Evolutionary conservation across 2,113 vertebrate genomes (phyloP).

Genomic region (Syngnathus floridae): DNA sequence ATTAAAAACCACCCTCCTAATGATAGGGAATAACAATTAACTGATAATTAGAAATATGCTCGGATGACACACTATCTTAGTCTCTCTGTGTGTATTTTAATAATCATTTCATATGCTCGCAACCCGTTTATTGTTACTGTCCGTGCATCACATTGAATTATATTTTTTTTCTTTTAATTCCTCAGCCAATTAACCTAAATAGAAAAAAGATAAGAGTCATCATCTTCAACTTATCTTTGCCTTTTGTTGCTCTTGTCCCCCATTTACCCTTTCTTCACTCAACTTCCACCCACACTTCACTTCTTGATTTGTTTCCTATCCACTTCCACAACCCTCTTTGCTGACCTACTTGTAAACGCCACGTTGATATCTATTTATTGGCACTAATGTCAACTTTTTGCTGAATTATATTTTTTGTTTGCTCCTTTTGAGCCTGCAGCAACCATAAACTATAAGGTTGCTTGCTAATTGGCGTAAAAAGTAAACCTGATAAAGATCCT

Average conservation of each 20-base stretch:
- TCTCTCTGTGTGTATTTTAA: constrained; percentile 30
- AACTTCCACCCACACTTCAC: constrained; percentile 1
- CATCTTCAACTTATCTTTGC: constrained; percentile 51
- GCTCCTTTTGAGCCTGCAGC: not conserved
- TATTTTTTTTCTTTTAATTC: constrained; percentile 52
- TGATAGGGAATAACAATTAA: constrained; percentile 76
- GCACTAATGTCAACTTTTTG: not conserved
- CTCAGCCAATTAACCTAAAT: constrained; percentile 70
- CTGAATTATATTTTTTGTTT: not conserved
- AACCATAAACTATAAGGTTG: too few species aligned
- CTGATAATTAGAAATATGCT: constrained; percentile 74
- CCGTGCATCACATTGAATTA: constrained; percentile 54
- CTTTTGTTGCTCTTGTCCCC: constrained; percentile 47
- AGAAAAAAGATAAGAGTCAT: constrained; percentile 42
- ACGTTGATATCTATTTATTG: not conserved
- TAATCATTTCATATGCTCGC: constrained; percentile 51
- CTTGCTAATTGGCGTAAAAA: too few species aligned
- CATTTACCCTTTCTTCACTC: constrained; percentile 35
- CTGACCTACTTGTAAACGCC: constrained; percentile 7
- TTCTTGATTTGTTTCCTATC: not conserved
- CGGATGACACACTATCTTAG: constrained; percentile 46
- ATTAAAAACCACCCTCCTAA: constrained; percentile 72
- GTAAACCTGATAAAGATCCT: too few species aligned
- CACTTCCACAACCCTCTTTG: not conserved
- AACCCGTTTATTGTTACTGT: constrained; percentile 51